These are phyloP conservation scores for Dasypus novemcinctus DNA, from an alignment of 2,113 vertebrate species.

Conservation along the genomic window DNA sequence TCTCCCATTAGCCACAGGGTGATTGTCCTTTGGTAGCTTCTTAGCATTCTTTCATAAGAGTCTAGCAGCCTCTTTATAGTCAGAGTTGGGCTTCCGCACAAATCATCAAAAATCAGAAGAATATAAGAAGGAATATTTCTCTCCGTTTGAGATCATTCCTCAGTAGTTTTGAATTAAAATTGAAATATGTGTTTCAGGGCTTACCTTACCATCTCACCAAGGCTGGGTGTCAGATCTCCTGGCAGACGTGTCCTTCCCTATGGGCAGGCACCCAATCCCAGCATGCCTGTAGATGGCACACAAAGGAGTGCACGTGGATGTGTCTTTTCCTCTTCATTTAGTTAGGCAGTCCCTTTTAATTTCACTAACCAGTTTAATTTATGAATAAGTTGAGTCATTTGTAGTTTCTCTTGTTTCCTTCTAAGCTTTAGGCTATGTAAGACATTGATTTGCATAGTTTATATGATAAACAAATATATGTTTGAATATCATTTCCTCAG, in stretches of 20 bases:
- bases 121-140: background rate
- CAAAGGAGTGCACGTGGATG: accelerated
- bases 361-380: background rate
- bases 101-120: background rate
- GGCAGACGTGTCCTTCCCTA: background rate
- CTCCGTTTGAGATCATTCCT: background rate
- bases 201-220: background rate
- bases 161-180: background rate
- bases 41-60: background rate
- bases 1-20: background rate
- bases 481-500: background rate
- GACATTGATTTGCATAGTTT: background rate
- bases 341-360: background rate
- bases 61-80: background rate
- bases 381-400: background rate
- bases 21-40: background rate
- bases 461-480: background rate
- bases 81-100: background rate
- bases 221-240: too few relatives aligned
- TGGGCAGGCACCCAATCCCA: accelerated
- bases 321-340: background rate
- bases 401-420: background rate
- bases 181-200: background rate
- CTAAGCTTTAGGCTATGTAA: background rate
- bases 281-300: background rate